Base-by-base conservation (phyloP, 2,113 vertebrate genomes). In the Cavia porcellus region DNA sequence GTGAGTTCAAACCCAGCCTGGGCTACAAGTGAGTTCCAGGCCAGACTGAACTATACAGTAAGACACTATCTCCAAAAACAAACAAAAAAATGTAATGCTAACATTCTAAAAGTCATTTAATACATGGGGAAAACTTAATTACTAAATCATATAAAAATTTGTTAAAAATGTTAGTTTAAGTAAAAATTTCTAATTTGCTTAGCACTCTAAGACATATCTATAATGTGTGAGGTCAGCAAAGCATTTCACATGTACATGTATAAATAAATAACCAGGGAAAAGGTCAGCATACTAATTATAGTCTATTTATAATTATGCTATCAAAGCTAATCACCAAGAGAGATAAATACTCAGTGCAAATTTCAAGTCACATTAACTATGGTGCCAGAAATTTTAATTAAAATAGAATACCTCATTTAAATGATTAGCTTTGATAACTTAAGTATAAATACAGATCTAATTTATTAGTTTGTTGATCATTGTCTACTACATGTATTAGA, bases 311-410 rank as follows among this genome's bases (percentile, higher is more conserved):
- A 96, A 89, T 95, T 70, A 90, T 38, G 55, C 70, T 90, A 74
- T 77, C 72, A 97, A 95, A 95, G 83, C 86, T 96, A 95, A 95
- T 95, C 94, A 95, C 89, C 55, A 92, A 91, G 64, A 94, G 83
- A 97, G 70, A 84, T 97, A 93, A 96, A 66, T 50, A 30, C 62
- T 96, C 70, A 68, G 45, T 89, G 42, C 64, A 95, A 97, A 96
- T 87, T 96, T 74, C 80, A 93, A 89, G 61, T 90, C 68, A 90
- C 75, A 93, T 94, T 95, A 96, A 61, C 91, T 61, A 77, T 3
- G 32, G 61, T 88, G 87, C 68, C 90, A 92, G 68, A 92, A 95
- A 70, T 59, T 66, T 96, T 90, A 93, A 92, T 95, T 94, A 96
- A 92, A 95, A 92, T 17, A 79, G 79, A 93, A 57, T 50, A 93